These are phyloP conservation scores for Heliconius ismenius DNA, from an alignment of 2,888 invertebrate genomes.

Conservation along the genomic window DNA sequence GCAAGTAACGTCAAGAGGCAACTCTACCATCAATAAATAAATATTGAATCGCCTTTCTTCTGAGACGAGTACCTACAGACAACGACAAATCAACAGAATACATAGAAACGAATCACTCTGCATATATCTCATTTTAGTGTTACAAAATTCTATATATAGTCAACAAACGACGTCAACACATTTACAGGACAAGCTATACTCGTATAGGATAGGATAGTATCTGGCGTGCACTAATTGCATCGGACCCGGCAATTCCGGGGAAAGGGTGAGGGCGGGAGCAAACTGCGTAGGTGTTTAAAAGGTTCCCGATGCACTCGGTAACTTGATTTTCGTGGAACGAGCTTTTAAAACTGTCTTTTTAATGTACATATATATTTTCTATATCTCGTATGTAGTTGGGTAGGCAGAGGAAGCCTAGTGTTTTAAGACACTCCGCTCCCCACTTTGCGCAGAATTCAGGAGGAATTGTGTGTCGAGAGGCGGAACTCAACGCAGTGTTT, in stretches of 20 bases:
- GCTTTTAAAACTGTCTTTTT: neutral
- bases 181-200: conserved; percentile 19
- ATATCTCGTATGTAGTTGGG: too few species aligned
- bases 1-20: too few species aligned
- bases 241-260: conserved; percentile 21
- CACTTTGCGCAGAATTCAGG: too few species aligned
- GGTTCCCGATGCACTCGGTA: conserved; percentile 13
- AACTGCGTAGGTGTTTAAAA: conserved; percentile 22
- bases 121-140: neutral
- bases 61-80: neutral
- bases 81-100: too few species aligned
- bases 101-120: neutral
- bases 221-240: conserved; percentile 29
- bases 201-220: conserved; percentile 11
- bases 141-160: conserved; percentile 17
- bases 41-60: neutral
- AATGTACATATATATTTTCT: neutral
- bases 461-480: too few species aligned
- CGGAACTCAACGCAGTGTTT: too few species aligned
- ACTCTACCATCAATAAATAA: too few species aligned
- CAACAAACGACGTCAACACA: conserved; percentile 6
- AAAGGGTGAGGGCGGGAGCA: conserved; percentile 22
- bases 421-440: too few species aligned
- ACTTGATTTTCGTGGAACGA: conserved; percentile 16
- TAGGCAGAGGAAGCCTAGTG: too few species aligned